phyloP scores from a whole-genome alignment of 2,113 vertebrate species.

The Rhinolophus sinicus region DNA sequence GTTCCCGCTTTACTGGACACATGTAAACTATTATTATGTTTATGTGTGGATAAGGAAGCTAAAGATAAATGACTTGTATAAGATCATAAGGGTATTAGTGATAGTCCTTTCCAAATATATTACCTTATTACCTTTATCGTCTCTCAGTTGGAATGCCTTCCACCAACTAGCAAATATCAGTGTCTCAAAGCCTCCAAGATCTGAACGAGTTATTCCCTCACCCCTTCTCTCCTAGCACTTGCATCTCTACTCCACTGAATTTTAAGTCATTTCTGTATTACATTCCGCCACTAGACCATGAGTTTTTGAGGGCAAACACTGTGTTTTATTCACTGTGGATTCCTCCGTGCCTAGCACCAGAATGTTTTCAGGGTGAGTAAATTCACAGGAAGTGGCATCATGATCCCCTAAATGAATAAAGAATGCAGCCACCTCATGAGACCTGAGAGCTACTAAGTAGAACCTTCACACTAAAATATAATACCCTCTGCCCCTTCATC shows the following conservation, averaged over 20 bases:
- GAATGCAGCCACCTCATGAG: background rate
- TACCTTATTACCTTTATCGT: background rate
- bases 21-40: background rate
- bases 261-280: background rate
- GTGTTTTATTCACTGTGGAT: constrained; percentile 34
- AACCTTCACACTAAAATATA: background rate
- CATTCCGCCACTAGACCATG: background rate
- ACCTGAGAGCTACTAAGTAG: background rate
- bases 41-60: background rate
- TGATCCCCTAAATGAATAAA: background rate
- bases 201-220: background rate
- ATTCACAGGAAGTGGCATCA: constrained; percentile 13
- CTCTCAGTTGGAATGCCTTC: background rate
- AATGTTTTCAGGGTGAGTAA: constrained; percentile 9
- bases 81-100: background rate
- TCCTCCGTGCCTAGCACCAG: background rate
- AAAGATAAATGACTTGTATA: background rate
- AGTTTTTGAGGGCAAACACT: constrained; percentile 19
- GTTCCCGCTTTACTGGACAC: background rate
- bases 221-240: background rate
- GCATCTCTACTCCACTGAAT: background rate
- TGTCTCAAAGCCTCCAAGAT: background rate
- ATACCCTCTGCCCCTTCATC: background rate
- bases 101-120: background rate
- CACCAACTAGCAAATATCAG: background rate